These are phyloP conservation scores for Clepsis dumicolana DNA, from an alignment of 2,888 invertebrate genomes.

Conservation along the genomic window DNA sequence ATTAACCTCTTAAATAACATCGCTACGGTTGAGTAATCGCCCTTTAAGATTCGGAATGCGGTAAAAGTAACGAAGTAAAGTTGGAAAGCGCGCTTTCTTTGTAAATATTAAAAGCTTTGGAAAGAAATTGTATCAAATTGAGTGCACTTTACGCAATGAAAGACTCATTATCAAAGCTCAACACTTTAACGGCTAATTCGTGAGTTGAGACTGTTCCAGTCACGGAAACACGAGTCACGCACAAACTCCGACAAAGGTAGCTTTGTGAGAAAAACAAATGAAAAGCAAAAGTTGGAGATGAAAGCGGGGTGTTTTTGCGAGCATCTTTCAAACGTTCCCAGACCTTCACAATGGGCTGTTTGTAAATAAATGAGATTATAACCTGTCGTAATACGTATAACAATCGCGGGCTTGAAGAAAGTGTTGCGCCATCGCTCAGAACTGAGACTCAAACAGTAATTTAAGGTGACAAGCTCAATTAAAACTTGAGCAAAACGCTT, in stretches of 20 bases:
- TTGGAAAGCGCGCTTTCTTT: conserved; percentile 39
- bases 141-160: conserved; percentile 40
- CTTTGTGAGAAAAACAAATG: conserved; percentile 43
- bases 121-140: conserved; percentile 39
- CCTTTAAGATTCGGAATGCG: conserved; percentile 3
- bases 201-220: conserved; percentile 29
- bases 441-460: conserved; percentile 56
- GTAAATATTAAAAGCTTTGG: conserved; percentile 28
- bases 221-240: conserved; percentile 43
- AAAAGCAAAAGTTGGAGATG: conserved; percentile 70
- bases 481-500: conserved; percentile 62
- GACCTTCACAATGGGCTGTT: conserved; percentile 58
- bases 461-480: conserved; percentile 60
- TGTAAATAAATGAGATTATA: conserved; percentile 50
- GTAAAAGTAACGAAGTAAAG: conserved; percentile 14
- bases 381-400: conserved; percentile 42
- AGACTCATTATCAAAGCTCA: conserved; percentile 30
- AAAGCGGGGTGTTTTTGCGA: conserved; percentile 59
- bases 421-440: conserved; percentile 69
- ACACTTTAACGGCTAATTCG: conserved; percentile 39
- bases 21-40: not conserved
- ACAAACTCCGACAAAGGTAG: conserved; percentile 32
- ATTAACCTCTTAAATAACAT: conserved; percentile 1
- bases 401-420: conserved; percentile 57
- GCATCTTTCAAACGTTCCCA: conserved; percentile 54